Evolutionary conservation across 2,888 invertebrate species (phyloP).

Genomic region (Leptogaster cylindrica): DNA sequence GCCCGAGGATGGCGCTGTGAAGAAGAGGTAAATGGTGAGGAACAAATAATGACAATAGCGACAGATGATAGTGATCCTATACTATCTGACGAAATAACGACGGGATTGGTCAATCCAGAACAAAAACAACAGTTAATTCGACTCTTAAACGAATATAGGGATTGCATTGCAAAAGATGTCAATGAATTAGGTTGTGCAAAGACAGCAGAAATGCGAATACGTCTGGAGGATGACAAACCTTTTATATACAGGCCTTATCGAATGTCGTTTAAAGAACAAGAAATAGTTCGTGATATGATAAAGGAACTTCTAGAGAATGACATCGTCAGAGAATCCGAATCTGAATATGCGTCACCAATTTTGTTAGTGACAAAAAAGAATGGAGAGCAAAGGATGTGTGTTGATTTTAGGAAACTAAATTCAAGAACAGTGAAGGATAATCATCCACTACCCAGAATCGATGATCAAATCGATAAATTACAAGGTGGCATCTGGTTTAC

Average conservation of each 20-base stretch:
- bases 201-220: not conserved
- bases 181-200: not conserved
- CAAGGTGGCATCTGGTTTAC: slow-evolving; percentile 50
- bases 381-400: slow-evolving; percentile 40
- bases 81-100: slow-evolving; percentile 1
- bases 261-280: not conserved
- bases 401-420: slow-evolving; percentile 53
- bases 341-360: not conserved
- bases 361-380: slow-evolving; percentile 2
- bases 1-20: slow-evolving; percentile 26
- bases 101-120: not conserved
- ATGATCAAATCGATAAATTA: slow-evolving; percentile 52
- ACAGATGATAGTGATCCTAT: not conserved
- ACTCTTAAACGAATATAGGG: not conserved
- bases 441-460: slow-evolving; percentile 53
- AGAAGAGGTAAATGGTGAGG: not conserved
- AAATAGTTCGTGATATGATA: not conserved
- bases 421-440: slow-evolving; percentile 51
- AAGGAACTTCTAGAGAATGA: not conserved
- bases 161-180: not conserved
- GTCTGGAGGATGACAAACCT: not conserved
- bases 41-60: slow-evolving; percentile 8
- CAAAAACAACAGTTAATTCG: not conserved
- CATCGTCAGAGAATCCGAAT: not conserved
- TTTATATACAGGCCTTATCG: not conserved